A percentile compares a stretch with the other conserved stretches of the same genome.
These are phyloP conservation scores for Synergus itoensis DNA, from an alignment of 2,888 invertebrate species.

Conservation along the genomic window DNA sequence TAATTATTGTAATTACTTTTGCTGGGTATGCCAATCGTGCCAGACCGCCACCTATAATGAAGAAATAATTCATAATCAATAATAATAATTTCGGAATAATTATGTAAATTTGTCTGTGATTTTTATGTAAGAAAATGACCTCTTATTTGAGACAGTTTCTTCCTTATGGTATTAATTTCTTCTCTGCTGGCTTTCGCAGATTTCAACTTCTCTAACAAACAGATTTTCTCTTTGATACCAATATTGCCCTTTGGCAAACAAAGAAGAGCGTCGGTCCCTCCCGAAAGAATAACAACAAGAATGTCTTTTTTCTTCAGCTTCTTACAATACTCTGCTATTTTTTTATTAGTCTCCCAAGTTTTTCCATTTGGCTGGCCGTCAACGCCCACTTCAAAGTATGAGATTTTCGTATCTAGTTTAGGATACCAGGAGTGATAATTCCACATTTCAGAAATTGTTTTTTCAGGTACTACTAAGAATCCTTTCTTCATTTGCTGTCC, in stretches of 20 bases:
- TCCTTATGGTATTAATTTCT: constrained; percentile 82
- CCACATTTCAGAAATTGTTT: constrained; percentile 67
- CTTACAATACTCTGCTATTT: constrained; percentile 78
- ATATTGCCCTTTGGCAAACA: constrained; percentile 81
- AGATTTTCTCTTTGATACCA: constrained; percentile 79
- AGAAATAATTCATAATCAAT: no score
- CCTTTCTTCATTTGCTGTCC: constrained; percentile 78
- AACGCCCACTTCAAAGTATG: constrained; percentile 79
- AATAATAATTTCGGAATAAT: no score
- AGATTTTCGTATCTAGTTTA: constrained; percentile 68
- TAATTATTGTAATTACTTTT: constrained; percentile 80
- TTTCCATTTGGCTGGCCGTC: constrained; percentile 81
- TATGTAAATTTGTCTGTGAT: background rate
- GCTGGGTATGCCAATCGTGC: constrained; percentile 74
- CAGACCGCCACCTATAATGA: constrained; percentile 77
- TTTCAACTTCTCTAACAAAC: constrained; percentile 78
- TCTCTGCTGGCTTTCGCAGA: constrained; percentile 80
- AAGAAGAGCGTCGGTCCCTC: constrained; percentile 84
- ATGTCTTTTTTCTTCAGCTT: constrained; percentile 78
- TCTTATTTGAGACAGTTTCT: constrained; percentile 82
- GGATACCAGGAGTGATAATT: constrained; percentile 63
- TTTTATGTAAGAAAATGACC: constrained; percentile 67
- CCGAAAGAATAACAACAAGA: constrained; percentile 81
- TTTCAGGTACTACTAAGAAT: constrained; percentile 80
- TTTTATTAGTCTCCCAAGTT: constrained; percentile 78